Evolutionary conservation across 1,140 invertebrate genomes (phyloP), one percentile per base, ranked within the genome.

Genomic region (Drosophila miranda): DNA sequence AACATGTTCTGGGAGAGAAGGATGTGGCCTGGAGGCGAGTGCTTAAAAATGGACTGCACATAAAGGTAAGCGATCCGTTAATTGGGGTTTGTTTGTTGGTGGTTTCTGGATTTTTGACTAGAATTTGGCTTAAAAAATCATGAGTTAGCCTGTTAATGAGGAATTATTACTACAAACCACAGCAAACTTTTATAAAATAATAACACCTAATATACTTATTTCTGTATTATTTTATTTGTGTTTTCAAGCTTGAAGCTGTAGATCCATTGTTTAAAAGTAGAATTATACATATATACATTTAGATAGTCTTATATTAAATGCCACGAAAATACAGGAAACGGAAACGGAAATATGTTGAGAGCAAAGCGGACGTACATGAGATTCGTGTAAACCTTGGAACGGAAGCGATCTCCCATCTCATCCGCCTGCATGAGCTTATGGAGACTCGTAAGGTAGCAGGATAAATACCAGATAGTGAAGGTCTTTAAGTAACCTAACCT

Each of bases 401-500:
- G 81, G 48, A 89, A 88, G 3, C 69, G 84, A 70, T 90, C 76
- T 0, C 89, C 89, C 9, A 84, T 80, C 26, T 89, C 89, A 6
- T 75, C 84, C 0, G 78, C 72, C 19, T 89, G 75, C 57, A 73
- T 90, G 0, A 90, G 71, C 8, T 72, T 75, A 3, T 71, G 41
- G 19, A 90, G 49, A 44, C 77, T 90, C 3, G 87, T 69, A 26
- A 0, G 88, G 88, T 8, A 90, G 41, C 0, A 90, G 55, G 23
- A 90, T 89, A 13, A 90, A 66, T n/a, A 78, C 74, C 73, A 90
- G 49, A 55, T 89, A 84, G 74, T 90, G 13, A 90, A 90, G 23
- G 89, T 84, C 1, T 79, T 90, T 42, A 81, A 87, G 54, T 90
- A 90, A 0, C 88, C 87, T 89, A 28, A 23, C 1, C 0, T 3